A percentile compares a stretch with the other conserved stretches of the same genome.
These are phyloP conservation scores for Typhlichthys eigenmanni DNA, from an alignment of 2,797 vertebrate genomes.

Conservation along the genomic window DNA sequence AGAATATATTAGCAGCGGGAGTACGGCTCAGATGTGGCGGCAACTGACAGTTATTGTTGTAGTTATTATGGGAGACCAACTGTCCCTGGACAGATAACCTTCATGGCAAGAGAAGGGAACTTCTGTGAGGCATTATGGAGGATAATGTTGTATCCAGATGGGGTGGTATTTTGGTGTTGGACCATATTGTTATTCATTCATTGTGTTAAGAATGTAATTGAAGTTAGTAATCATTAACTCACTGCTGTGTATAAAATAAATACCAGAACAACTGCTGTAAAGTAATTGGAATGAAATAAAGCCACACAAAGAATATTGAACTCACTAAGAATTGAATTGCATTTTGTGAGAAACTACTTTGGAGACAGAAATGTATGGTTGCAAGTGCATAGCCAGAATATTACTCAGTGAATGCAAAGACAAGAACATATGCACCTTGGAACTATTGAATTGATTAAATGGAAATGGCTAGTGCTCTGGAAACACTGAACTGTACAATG, in stretches of 20 bases:
- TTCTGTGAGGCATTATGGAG: conserved; percentile 68
- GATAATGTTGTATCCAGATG: conserved; percentile 73
- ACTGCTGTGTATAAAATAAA: conserved; percentile 32
- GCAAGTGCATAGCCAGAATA: too few species aligned
- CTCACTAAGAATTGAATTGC: too few species aligned
- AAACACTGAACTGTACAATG: too few species aligned
- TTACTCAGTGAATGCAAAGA: too few species aligned
- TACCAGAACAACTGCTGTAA: conserved; percentile 21
- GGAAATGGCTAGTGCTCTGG: too few species aligned
- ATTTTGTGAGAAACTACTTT: too few species aligned
- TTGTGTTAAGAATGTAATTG: conserved; percentile 65
- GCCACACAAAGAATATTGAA: neutral
- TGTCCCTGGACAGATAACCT: conserved; percentile 77
- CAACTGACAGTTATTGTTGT: conserved; percentile 74
- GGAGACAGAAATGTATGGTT: too few species aligned
- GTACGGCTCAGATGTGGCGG: conserved; percentile 75
- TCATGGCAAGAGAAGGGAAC: conserved; percentile 68
- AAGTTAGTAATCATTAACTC: conserved; percentile 34
- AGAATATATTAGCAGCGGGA: conserved; percentile 71
- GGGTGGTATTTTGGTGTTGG: conserved; percentile 51
- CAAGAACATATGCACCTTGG: too few species aligned
- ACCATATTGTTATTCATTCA: conserved; percentile 47
- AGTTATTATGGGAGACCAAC: conserved; percentile 74
- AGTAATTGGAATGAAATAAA: conserved; percentile 11
- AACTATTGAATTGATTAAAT: too few species aligned